Evolutionary conservation across 2,888 invertebrate genomes (phyloP), one percentile per base, ranked within the genome.

Genomic region (Leucophora obtusa): DNA sequence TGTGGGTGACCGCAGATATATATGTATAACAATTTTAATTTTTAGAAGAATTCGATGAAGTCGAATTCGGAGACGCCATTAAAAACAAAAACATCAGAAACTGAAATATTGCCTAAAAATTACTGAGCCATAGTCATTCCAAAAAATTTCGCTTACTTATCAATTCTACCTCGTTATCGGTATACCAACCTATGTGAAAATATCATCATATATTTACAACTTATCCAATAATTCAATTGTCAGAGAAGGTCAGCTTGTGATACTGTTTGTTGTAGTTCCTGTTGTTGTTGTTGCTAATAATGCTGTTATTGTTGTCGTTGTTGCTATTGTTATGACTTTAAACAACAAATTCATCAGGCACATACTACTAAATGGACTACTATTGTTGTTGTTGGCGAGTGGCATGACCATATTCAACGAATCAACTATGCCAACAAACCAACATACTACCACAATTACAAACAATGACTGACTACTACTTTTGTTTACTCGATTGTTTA

Each of bases 151-250:
- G 50, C 11, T 17, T 3, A 28, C 28, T 63, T 63, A 33, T 38
- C 50, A 63, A 47, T 50, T 63, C 3, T 11, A 10, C 62, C 17
- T 17, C 38, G 59, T 2, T 11, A 54, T 9, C 14, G 5, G 11
- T 47, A n/a, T 43, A 43, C 5, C n/a, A n/a, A n/a, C n/a, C n/a
- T 47, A 47, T 11, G 43, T n/a, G n/a, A n/a, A 47, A 43, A 50
- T 62, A 17, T 47, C 62, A 54, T 51, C 62, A 54, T 51, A 72
- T 78, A 56, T 59, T 65, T 70, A 50, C 70, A 74, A 71, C 50
- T 70, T 66, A 70, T 53, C 70, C 60, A 73, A 70, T 71, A 68
- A 56, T 79, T 79, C 63, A 79, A 68, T 79, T 74, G 59, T 66
- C 38, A 62, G 33, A 56, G 56, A 56, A 62, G 79, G 74, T 70